phyloP scores from a whole-genome alignment of 2,797 vertebrate species.

The Hoplostethus mediterraneus region DNA sequence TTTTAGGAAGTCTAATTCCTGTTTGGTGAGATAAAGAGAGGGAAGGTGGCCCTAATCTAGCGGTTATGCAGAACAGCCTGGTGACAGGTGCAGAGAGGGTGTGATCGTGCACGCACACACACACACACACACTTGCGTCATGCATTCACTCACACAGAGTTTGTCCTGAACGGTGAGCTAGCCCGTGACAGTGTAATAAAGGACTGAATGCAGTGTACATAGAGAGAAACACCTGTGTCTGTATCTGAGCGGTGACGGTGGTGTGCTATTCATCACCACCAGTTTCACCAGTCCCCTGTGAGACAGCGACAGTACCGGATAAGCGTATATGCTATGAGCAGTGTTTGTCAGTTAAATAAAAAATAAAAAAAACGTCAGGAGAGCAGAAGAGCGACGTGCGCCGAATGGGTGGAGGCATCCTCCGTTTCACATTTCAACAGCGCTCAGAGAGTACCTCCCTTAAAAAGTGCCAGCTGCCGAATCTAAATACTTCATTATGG shows the following conservation, averaged over 20 bases:
- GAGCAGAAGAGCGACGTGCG: not conserved
- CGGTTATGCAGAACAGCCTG: conserved; percentile 31
- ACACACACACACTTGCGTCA: not conserved
- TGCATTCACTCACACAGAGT: not conserved
- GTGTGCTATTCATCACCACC: not conserved
- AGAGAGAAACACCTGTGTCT: conserved; percentile 10
- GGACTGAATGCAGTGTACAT: not conserved
- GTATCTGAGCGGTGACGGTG: not conserved
- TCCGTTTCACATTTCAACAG: conserved; percentile 24
- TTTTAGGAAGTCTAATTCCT: conserved; percentile 69
- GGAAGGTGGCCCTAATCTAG: conserved; percentile 55
- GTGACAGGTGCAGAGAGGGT: conserved; percentile 21
- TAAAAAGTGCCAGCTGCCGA: conserved; percentile 44
- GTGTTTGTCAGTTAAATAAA: not conserved
- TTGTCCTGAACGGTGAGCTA: not conserved
- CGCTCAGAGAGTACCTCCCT: not conserved
- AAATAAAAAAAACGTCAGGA: not conserved
- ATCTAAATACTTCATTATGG: conserved; percentile 56
- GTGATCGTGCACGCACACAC: conserved; percentile 18
- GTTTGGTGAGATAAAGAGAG: conserved; percentile 61
- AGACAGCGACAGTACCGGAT: not conserved
- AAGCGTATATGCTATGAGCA: not conserved
- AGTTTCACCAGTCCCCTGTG: not conserved
- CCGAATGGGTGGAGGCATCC: not conserved
- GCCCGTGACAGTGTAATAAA: not conserved